A percentile compares a stretch with the other conserved stretches of the same genome.
Conservation (phyloP, 2,797 vertebrate genomes). For the Setipinna tenuifilis region DNA sequence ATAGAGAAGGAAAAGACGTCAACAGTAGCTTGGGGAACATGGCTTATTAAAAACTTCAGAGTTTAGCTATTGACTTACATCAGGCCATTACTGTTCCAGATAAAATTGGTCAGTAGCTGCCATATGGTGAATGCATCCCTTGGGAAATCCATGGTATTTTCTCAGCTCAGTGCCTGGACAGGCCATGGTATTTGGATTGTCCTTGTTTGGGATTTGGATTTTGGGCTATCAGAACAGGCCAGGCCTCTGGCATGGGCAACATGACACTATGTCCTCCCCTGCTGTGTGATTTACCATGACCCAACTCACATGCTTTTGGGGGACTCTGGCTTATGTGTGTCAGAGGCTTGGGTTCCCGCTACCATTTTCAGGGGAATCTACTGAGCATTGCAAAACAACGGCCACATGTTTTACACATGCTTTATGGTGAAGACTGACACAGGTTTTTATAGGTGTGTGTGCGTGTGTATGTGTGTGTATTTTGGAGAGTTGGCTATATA, state of each 20-base stretch:
- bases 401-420: neutral
- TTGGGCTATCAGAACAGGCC: slow-evolving; percentile 5
- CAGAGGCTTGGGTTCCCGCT: neutral
- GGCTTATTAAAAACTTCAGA: neutral
- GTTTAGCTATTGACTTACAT: neutral
- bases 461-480: no score
- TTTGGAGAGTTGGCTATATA: no score
- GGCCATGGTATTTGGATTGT: neutral
- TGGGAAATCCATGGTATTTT: neutral
- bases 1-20: neutral
- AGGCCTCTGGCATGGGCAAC: neutral
- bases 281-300: neutral
- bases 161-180: neutral
- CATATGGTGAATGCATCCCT: neutral
- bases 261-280: neutral
- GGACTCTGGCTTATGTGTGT: neutral
- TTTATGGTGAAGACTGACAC: neutral
- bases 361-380: neutral
- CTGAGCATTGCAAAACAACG: neutral
- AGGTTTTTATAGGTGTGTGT: no score
- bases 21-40: neutral
- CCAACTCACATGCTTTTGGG: neutral
- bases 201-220: neutral
- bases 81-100: neutral
- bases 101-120: neutral